Evolutionary conservation across 1,140 invertebrate genomes (phyloP).

Genomic region (Drosophila prosaltans): DNA sequence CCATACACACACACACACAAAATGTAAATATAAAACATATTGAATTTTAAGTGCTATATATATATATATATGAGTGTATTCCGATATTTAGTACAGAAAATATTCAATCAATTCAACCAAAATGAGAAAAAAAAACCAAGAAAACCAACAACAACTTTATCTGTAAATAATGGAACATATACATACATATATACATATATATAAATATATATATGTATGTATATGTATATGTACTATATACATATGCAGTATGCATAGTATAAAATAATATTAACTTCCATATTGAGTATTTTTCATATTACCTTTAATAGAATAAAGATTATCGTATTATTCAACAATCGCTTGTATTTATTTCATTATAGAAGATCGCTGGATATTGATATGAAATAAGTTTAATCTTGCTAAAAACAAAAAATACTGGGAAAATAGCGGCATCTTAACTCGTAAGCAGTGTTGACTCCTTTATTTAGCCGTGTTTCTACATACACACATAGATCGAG

Average conservation of each 20-base stretch:
- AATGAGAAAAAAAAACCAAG: slow-evolving; percentile 21
- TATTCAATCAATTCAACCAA: slow-evolving; percentile 53
- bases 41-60: slow-evolving; percentile 8
- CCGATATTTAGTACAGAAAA: slow-evolving; percentile 32
- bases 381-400: too few relatives aligned
- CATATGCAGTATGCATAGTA: slow-evolving; percentile 68
- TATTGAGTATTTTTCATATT: slow-evolving; percentile 79
- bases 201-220: slow-evolving; percentile 1
- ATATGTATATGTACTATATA: slow-evolving; percentile 1
- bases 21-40: slow-evolving; percentile 24
- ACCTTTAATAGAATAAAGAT: slow-evolving; percentile 78
- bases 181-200: slow-evolving; percentile 25
- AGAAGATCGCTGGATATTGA: too few relatives aligned
- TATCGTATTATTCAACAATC: slow-evolving; percentile 71
- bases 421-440: too few relatives aligned
- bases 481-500: too few relatives aligned
- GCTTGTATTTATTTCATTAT: neutral
- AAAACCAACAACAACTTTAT: slow-evolving; percentile 29
- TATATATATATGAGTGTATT: slow-evolving; percentile 22
- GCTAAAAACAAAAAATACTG: too few relatives aligned
- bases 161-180: slow-evolving; percentile 65
- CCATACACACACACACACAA: slow-evolving; percentile 7
- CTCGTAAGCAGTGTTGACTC: too few relatives aligned
- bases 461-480: too few relatives aligned
- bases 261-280: slow-evolving; percentile 74